These are phyloP conservation scores for Halocynthia aurantium DNA, from an alignment of 23 tunicate species.

Conservation along the genomic window DNA sequence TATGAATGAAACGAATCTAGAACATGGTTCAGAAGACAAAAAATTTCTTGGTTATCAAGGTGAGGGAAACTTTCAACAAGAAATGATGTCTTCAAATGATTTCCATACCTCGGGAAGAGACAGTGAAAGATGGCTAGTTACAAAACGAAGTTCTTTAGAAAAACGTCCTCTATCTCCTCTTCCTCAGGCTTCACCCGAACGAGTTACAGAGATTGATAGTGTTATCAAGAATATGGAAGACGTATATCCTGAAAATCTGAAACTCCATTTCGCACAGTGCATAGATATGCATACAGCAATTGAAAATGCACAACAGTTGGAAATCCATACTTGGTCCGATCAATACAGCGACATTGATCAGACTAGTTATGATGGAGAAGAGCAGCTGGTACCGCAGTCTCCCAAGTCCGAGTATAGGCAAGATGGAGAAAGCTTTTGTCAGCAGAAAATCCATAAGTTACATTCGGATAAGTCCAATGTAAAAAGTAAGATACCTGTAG, in stretches of 20 bases:
- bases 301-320: not conserved
- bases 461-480: not conserved
- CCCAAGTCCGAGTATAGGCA: not conserved
- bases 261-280: not conserved
- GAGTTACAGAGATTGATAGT: not conserved
- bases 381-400: too few relatives aligned
- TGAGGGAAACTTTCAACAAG: too few relatives aligned
- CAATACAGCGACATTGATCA: too few relatives aligned
- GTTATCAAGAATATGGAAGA: too few relatives aligned
- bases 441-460: not conserved
- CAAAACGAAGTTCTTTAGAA: not conserved
- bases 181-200: not conserved
- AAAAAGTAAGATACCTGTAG: conserved; percentile 7
- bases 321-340: too few relatives aligned
- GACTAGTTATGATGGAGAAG: too few relatives aligned
- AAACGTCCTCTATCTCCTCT: not conserved
- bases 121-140: not conserved
- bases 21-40: too few relatives aligned
- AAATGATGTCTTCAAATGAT: too few relatives aligned
- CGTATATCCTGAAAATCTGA: not conserved
- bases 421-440: not conserved
- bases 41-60: too few relatives aligned
- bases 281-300: not conserved
- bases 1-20: too few relatives aligned
- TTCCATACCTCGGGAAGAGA: too few relatives aligned